phyloP scores from a whole-genome alignment of 2,113 vertebrate genomes.

The Pampusana beccarii region DNA sequence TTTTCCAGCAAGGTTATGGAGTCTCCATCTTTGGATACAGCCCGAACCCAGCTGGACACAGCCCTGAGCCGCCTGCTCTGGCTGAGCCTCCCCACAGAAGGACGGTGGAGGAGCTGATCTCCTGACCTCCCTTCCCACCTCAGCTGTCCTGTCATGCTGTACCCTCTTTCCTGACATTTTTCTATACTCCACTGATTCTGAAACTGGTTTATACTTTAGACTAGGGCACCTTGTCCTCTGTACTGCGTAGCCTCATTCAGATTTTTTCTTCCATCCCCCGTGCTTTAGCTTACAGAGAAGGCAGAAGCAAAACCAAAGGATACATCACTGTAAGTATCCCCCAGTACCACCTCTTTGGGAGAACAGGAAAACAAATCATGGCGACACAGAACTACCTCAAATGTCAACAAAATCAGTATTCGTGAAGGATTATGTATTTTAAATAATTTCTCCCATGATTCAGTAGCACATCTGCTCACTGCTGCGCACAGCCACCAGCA shows the following conservation, averaged over 20 bases:
- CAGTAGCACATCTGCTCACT: neutral
- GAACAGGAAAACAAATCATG: neutral
- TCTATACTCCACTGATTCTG: neutral
- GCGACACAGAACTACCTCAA: neutral
- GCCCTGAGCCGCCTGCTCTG: too few relatives aligned
- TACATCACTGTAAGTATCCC: neutral
- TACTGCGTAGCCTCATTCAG: neutral
- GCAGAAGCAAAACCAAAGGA: neutral
- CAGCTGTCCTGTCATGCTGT: neutral
- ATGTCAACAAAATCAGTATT: neutral
- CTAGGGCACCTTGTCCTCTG: neutral
- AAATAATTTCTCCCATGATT: neutral
- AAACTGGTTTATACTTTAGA: neutral
- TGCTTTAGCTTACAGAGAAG: neutral
- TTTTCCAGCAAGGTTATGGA: neutral
- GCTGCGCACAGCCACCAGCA: neutral
- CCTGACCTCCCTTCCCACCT: neutral
- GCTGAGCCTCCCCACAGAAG: neutral
- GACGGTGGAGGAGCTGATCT: rapidly evolving
- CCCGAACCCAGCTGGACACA: neutral
- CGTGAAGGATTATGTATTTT: neutral
- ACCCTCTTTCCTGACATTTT: neutral
- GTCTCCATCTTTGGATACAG: neutral
- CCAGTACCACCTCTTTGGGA: neutral
- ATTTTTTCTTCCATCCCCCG: neutral